Evolutionary conservation across 2,113 vertebrate species (phyloP).

Genomic region (Ictalurus punctatus): DNA sequence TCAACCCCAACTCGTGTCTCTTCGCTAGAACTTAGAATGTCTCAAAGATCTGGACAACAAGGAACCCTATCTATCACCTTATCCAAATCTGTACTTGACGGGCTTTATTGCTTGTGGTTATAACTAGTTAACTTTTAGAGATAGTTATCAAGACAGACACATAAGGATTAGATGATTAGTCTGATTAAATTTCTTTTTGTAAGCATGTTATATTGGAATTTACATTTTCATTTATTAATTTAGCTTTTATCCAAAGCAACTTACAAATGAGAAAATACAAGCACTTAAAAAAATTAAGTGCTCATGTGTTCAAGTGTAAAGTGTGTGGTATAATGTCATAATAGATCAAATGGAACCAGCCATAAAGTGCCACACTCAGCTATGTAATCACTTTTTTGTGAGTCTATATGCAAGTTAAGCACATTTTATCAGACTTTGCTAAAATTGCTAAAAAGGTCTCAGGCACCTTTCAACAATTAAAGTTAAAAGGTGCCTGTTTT

Average conservation of each 20-base stretch:
- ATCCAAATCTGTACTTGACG: constrained; percentile 17
- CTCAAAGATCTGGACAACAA: constrained; percentile 7
- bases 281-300: neutral
- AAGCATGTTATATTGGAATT: neutral
- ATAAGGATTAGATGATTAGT: neutral
- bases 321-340: neutral
- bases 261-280: too few relatives aligned
- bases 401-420: neutral
- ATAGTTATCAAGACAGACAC: constrained; percentile 9
- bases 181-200: neutral
- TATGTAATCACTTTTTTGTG: neutral
- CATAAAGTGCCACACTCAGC: neutral
- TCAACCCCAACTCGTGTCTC: constrained; percentile 60
- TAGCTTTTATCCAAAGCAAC: too few relatives aligned
- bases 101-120: constrained; percentile 28
- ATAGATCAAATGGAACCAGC: neutral
- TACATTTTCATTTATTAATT: too few relatives aligned
- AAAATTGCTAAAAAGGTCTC: neutral
- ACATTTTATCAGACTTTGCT: neutral
- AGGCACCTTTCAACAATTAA: too few relatives aligned
- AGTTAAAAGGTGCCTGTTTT: neutral
- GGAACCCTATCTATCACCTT: constrained; percentile 10
- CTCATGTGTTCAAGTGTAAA: neutral
- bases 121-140: constrained; percentile 7
- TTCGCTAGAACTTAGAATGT: constrained; percentile 30